A percentile compares a stretch with the other conserved stretches of the same genome.
phyloP scores from a whole-genome alignment of 2,797 vertebrate genomes.

The Clarias laeviceps region DNA sequence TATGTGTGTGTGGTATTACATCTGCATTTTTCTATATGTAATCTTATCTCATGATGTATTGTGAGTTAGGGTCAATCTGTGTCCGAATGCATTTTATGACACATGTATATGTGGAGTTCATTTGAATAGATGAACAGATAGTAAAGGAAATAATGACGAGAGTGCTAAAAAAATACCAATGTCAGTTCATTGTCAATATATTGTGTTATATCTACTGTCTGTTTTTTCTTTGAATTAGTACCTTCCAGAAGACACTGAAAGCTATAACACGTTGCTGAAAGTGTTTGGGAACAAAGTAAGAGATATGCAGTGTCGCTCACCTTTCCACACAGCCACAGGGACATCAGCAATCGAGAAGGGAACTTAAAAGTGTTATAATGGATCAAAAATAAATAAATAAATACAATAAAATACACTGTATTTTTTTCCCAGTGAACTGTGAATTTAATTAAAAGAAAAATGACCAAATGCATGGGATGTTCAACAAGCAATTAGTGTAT shows the following conservation, averaged over 20 bases:
- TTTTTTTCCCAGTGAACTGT: neutral
- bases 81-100: neutral
- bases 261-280: slow-evolving; percentile 60
- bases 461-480: neutral
- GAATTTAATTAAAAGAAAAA: no score
- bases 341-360: neutral
- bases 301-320: slow-evolving; percentile 58
- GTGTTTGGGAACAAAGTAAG: slow-evolving; percentile 66
- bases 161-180: neutral
- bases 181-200: neutral
- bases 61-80: neutral
- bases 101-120: neutral
- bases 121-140: neutral
- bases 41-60: neutral
- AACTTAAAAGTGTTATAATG: neutral
- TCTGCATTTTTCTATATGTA: neutral
- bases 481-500: neutral
- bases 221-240: slow-evolving; percentile 57
- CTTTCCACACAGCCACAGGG: slow-evolving; percentile 34
- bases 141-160: neutral
- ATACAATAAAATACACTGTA: neutral
- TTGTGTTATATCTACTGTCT: neutral
- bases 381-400: neutral
- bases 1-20: slow-evolving; percentile 5
- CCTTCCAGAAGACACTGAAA: slow-evolving; percentile 63